Evolutionary conservation across 2,113 vertebrate genomes (phyloP).

Genomic region (human (Homo sapiens)): DNA sequence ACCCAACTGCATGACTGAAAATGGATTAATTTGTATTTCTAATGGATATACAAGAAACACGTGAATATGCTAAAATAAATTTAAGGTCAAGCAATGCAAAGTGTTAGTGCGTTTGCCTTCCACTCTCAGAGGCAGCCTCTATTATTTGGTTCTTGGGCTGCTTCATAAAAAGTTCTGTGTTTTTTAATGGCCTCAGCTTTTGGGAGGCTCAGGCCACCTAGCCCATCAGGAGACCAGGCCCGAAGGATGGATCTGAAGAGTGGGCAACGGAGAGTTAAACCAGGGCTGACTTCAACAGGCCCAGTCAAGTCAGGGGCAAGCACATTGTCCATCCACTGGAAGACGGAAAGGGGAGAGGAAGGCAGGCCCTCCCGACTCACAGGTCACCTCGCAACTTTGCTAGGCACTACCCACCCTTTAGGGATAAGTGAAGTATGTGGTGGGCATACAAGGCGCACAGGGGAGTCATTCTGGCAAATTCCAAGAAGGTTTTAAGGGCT

Average conservation of each 20-base stretch:
- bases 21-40: not conserved
- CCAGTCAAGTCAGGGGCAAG: not conserved
- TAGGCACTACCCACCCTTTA: not conserved
- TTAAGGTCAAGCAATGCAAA: not conserved
- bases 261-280: not conserved
- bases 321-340: fast-evolving
- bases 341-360: too few species aligned
- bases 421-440: not conserved
- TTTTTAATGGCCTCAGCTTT: not conserved
- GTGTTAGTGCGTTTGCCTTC: not conserved
- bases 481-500: not conserved
- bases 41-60: not conserved
- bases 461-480: conserved; percentile 10
- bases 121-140: not conserved
- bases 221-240: not conserved
- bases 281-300: not conserved
- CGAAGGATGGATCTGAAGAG: not conserved
- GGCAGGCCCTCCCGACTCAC: not conserved
- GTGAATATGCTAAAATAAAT: not conserved
- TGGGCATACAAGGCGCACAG: too few species aligned
- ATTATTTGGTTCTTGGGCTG: not conserved
- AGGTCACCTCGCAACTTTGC: not conserved
- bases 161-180: not conserved
- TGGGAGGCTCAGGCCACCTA: not conserved
- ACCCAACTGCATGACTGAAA: not conserved